phyloP scores from a whole-genome alignment of 2,113 vertebrate genomes.

The Trinectes maculatus region DNA sequence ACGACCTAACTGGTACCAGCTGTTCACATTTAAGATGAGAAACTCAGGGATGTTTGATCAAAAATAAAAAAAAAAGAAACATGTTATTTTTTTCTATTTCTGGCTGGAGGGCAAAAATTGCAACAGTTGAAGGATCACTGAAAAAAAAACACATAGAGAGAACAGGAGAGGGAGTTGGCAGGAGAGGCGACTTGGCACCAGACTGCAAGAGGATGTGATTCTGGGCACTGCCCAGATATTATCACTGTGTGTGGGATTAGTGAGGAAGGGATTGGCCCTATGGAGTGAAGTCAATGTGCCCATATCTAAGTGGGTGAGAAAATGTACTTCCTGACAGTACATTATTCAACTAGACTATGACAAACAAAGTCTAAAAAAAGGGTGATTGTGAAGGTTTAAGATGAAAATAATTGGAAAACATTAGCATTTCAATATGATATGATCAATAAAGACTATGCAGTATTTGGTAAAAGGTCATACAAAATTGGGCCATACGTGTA shows the following conservation, averaged over 20 bases:
- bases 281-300: slow-evolving; percentile 24
- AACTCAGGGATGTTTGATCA: no score
- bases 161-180: not conserved
- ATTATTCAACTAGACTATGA: not conserved
- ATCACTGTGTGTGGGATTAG: slow-evolving; percentile 21
- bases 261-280: slow-evolving; percentile 1
- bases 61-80: no score
- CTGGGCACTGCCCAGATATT: slow-evolving; percentile 11
- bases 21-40: no score
- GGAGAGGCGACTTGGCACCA: slow-evolving; percentile 20
- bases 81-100: no score
- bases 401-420: not conserved
- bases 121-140: not conserved
- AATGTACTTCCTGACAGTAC: slow-evolving; percentile 9
- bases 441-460: no score
- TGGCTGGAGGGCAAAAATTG: no score
- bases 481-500: not conserved
- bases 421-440: no score
- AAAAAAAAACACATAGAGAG: no score
- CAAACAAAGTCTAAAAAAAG: not conserved
- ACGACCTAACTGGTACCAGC: no score
- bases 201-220: slow-evolving; percentile 9
- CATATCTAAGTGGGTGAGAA: slow-evolving; percentile 12
- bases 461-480: no score
- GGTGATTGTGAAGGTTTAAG: not conserved